Base-by-base conservation (phyloP, 2,113 vertebrate species). In the Hystrix cristata region DNA sequence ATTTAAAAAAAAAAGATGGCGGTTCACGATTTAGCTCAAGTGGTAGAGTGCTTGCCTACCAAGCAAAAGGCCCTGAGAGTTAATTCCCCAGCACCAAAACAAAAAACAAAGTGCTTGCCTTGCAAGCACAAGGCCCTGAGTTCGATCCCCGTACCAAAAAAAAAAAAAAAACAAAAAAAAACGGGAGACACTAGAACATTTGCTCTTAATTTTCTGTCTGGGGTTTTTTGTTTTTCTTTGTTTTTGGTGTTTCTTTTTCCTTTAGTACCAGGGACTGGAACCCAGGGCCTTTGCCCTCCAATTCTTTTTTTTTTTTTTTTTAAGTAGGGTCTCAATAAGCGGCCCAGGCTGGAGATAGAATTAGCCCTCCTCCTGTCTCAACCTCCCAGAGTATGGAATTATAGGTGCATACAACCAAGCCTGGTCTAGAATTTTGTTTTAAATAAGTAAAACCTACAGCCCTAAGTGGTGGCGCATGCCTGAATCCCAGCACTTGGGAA, bases 121-220 rank as follows among this genome's bases (percentile, higher is more conserved):
- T 38, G 38, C 38, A 38, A 38, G 38, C 38, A 38, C 38, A 38
- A 38, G 38, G 38, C 38, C 69, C 69, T 72, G 18, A 10, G 19
- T 23, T 72, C 21, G 19, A 74, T 16, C n/a, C 4, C 38, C 18
- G 27, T 46, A 18, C 25, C 38, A 21, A 72, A 72, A 43, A 9
- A 72, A 72, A 43, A 38, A 43, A 43, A 72, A 14, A 18, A 16
- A n/a, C 62, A 64, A 65, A 19, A 12, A 31, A 80, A 67, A n/a
- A 62, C 69, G n/a, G 88, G 72, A 90, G 43, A 71, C 31, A 69
- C 38, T 78, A 74, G 23, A 69, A 29, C 25, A 72, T 60, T 92
- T 96, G 65, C 82, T 87, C 38, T 94, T 34, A 95, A 62, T 27
- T 74, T 74, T 53, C 72, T 53, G 76, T 79, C 7, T 79, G 48